Evolutionary conservation across 2,113 vertebrate genomes (phyloP).

Genomic region (Brevimyrus niger): DNA sequence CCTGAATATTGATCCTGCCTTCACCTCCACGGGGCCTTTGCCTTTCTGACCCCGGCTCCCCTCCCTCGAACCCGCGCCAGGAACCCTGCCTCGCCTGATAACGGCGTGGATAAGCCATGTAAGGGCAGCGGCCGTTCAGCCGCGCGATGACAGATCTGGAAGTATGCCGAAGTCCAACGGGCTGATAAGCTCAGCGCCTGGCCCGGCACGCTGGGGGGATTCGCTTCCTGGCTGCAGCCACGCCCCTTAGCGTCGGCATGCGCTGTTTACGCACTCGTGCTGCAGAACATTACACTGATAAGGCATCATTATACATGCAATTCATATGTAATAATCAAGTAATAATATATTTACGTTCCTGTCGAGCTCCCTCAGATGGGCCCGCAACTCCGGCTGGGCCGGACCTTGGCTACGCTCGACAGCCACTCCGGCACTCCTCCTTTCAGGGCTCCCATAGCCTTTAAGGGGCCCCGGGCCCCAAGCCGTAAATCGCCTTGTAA

Average conservation of each 20-base stretch:
- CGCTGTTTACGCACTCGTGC: not conserved
- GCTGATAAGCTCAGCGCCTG: not conserved
- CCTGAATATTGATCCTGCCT: slow-evolving; percentile 64
- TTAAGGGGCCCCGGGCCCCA: slow-evolving; percentile 56
- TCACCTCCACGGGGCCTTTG: slow-evolving; percentile 80
- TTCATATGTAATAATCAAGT: not conserved
- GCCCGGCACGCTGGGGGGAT: not conserved
- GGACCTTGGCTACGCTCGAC: not conserved
- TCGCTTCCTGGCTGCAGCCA: not conserved
- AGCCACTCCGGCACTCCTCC: not conserved
- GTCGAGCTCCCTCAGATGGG: not conserved
- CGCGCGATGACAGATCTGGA: slow-evolving; percentile 7
- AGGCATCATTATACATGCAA: not conserved
- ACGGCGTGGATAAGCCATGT: slow-evolving; percentile 17
- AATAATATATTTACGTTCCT: not conserved
- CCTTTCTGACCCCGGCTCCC: slow-evolving; percentile 74
- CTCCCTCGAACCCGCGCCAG: slow-evolving; percentile 32
- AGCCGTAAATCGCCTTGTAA: slow-evolving; percentile 78
- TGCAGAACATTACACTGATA: slow-evolving; percentile 20
- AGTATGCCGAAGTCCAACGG: not conserved
- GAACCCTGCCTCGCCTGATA: slow-evolving; percentile 19
- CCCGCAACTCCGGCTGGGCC: not conserved
- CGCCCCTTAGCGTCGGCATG: not conserved
- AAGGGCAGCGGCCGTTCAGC: not conserved
- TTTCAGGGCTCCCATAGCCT: not conserved